Conservation (phyloP, 2,113 vertebrate species). For the Cacatua alba region DNA sequence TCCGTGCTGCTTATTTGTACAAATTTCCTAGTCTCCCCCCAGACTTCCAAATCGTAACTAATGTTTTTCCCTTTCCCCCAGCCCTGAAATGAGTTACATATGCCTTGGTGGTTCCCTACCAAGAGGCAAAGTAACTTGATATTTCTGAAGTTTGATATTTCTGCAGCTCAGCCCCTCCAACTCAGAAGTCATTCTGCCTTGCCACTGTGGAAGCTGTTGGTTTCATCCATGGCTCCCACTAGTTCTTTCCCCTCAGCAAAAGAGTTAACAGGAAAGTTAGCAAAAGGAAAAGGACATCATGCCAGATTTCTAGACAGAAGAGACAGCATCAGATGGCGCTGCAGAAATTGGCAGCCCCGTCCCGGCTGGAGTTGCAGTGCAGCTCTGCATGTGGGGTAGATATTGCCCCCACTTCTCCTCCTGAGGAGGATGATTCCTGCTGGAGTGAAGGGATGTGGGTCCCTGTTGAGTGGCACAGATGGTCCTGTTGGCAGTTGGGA, state of each 20-base stretch:
- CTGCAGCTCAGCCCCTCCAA: neutral
- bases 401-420: neutral
- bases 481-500: neutral
- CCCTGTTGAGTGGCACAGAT: rapidly evolving
- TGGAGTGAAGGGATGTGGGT: neutral
- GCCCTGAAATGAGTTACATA: neutral
- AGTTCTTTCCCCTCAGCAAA: neutral
- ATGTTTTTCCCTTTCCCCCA: neutral
- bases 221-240: neutral
- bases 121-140: neutral
- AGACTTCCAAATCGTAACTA: neutral
- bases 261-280: neutral
- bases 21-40: neutral
- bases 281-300: neutral
- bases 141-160: neutral
- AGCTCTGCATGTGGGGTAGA: neutral
- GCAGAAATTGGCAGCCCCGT: neutral
- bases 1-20: no score
- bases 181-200: neutral
- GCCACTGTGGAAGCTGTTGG: neutral
- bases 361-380: neutral
- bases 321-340: neutral
- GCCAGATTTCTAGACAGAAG: neutral
- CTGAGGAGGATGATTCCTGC: neutral
- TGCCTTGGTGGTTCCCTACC: no score